Percentiles rank a stretch among this genome's conserved stretches.
Evolutionary conservation across 1,140 invertebrate species (phyloP).

Genomic region (Trypoxylus dichotomus): DNA sequence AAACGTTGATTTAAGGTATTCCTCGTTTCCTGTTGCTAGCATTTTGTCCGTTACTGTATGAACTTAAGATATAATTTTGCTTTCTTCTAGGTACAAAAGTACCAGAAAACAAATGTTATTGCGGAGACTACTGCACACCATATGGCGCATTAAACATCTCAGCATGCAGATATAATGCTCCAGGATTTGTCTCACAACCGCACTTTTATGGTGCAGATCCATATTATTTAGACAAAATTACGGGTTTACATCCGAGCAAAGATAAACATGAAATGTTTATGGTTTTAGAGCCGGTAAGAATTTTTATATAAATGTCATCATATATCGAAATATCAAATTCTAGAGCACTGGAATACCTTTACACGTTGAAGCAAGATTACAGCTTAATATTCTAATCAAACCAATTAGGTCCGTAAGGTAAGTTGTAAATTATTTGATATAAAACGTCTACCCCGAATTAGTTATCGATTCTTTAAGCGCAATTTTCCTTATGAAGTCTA

Average conservation of each 20-base stretch:
- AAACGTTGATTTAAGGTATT: too few species aligned
- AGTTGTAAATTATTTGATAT: background rate
- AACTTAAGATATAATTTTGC: background rate
- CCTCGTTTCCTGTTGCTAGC: too few species aligned
- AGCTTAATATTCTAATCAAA: background rate
- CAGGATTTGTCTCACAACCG: slow-evolving; percentile 74
- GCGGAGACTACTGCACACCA: slow-evolving; percentile 69
- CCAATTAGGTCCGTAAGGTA: slow-evolving; percentile 28
- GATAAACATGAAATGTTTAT: slow-evolving; percentile 68
- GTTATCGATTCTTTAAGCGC: background rate
- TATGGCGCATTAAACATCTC: slow-evolving; percentile 65
- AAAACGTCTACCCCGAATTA: background rate
- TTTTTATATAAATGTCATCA: background rate
- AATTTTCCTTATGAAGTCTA: background rate
- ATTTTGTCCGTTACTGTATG: too few species aligned
- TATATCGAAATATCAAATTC: background rate
- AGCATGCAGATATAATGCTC: slow-evolving; percentile 65
- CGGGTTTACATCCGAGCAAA: slow-evolving; percentile 54
- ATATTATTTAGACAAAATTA: slow-evolving; percentile 57
- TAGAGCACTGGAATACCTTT: background rate
- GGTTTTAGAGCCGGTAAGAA: slow-evolving; percentile 67
- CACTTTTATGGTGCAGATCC: slow-evolving; percentile 76
- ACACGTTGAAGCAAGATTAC: background rate
- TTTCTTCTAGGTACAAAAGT: slow-evolving; percentile 26
- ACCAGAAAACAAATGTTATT: slow-evolving; percentile 67